These are phyloP conservation scores for Pegoplata infirma DNA, from an alignment of 2,888 invertebrate species.

Conservation along the genomic window DNA sequence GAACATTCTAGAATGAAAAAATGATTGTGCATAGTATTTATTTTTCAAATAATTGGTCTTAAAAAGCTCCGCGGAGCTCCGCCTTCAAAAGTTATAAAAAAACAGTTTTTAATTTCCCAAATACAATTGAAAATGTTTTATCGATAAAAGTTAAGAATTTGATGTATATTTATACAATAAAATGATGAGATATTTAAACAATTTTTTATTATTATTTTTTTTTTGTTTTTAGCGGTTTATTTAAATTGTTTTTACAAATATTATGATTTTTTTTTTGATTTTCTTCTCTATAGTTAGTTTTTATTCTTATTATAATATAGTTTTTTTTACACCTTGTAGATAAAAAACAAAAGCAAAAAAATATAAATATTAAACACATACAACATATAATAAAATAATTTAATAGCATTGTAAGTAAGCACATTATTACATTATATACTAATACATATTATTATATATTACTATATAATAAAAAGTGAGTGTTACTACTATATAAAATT, in stretches of 20 bases:
- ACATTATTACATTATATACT: slow-evolving; percentile 60
- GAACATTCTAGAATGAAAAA: too few species aligned
- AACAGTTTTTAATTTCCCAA: too few species aligned
- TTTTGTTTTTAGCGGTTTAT: slow-evolving; percentile 37
- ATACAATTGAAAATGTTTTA: neutral
- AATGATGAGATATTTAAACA: neutral
- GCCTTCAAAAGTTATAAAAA: too few species aligned
- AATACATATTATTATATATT: slow-evolving; percentile 60
- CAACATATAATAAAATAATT: slow-evolving; percentile 46
- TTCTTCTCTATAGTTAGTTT: slow-evolving; percentile 50
- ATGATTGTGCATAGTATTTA: too few species aligned
- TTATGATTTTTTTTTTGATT: slow-evolving; percentile 43
- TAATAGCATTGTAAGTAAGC: slow-evolving; percentile 61
- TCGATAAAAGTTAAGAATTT: neutral
- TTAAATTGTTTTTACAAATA: slow-evolving; percentile 29
- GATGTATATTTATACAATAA: neutral
- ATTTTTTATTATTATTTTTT: slow-evolving; percentile 32
- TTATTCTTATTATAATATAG: slow-evolving; percentile 50
- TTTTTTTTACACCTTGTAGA: slow-evolving; percentile 63
- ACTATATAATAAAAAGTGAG: slow-evolving; percentile 59
- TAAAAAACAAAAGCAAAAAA: slow-evolving; percentile 46
- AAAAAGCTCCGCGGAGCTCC: too few species aligned
- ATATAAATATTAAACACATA: slow-evolving; percentile 37
- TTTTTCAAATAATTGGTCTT: too few species aligned
- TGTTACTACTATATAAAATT: slow-evolving; percentile 56